Percentiles rank a stretch among this genome's conserved stretches.
Conservation (phyloP, 1,140 invertebrate genomes). For the Archivesica marissinica region DNA sequence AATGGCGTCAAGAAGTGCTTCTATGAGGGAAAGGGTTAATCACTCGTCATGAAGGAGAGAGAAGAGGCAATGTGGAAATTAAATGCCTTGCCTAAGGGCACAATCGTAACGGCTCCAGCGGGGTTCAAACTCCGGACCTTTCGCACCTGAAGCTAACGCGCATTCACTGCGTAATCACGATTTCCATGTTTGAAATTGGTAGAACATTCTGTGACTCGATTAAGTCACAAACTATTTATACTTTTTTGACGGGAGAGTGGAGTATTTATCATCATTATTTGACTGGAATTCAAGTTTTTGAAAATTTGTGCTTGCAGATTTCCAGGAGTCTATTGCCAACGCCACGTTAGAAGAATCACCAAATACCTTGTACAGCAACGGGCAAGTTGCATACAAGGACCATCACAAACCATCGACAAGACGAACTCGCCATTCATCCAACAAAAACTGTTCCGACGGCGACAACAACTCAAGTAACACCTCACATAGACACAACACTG, state of each 20-base stretch:
- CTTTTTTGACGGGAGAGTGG: neutral
- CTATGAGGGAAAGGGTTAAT: no score
- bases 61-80: no score
- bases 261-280: neutral
- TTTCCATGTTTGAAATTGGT: neutral
- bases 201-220: neutral
- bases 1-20: no score
- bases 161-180: neutral
- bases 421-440: constrained; percentile 3
- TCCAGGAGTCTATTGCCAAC: constrained; percentile 68
- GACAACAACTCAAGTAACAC: constrained; percentile 28
- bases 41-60: no score
- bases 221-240: neutral
- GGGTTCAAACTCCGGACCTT: no score
- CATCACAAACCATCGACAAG: constrained; percentile 62
- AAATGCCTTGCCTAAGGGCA: no score
- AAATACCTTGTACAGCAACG: constrained; percentile 66
- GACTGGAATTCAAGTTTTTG: neutral
- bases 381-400: neutral
- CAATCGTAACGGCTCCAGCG: no score
- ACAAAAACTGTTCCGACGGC: neutral
- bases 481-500: constrained; percentile 71
- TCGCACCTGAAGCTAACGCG: no score
- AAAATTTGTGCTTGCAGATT: constrained; percentile 68
- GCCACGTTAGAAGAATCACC: constrained; percentile 71